Conservation (phyloP, 2,888 invertebrate genomes). For the Cosmia pyralina region DNA sequence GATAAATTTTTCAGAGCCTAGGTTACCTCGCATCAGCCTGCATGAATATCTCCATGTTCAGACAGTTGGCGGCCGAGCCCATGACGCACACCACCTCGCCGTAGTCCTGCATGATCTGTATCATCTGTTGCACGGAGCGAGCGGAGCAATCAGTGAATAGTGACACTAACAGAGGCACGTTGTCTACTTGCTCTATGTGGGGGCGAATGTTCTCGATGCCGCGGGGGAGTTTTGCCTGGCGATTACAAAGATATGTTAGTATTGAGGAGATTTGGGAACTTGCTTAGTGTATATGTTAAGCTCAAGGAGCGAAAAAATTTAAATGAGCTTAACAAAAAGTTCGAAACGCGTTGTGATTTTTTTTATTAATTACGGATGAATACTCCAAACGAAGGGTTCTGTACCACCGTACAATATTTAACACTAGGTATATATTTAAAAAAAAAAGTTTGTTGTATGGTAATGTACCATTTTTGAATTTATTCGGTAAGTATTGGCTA, state of each 20-base stretch:
- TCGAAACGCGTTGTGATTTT: background rate
- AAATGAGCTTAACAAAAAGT: background rate
- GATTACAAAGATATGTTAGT: background rate
- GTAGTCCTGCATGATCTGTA: conserved; percentile 98
- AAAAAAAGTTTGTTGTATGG: too few relatives aligned
- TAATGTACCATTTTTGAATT: too few relatives aligned
- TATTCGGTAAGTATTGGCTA: too few relatives aligned
- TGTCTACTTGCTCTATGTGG: conserved; percentile 98
- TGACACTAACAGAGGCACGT: conserved; percentile 98
- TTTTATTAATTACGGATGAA: background rate
- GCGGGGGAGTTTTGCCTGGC: conserved; percentile 97
- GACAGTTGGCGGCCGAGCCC: conserved; percentile 96
- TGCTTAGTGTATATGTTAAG: background rate
- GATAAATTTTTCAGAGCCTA: background rate
- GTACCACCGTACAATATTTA: too few relatives aligned
- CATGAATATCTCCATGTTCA: conserved; percentile 97
- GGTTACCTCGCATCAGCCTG: conserved; percentile 96
- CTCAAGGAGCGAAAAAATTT: background rate
- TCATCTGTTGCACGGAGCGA: conserved; percentile 97
- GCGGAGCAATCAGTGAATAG: conserved; percentile 99
- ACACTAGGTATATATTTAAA: too few relatives aligned
- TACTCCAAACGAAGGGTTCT: too few relatives aligned
- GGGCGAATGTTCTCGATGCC: conserved; percentile 99
- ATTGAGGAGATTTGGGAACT: background rate
- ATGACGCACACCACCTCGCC: conserved; percentile 98